phyloP scores from a whole-genome alignment of 2,888 invertebrate genomes.

The Chesias legatella region DNA sequence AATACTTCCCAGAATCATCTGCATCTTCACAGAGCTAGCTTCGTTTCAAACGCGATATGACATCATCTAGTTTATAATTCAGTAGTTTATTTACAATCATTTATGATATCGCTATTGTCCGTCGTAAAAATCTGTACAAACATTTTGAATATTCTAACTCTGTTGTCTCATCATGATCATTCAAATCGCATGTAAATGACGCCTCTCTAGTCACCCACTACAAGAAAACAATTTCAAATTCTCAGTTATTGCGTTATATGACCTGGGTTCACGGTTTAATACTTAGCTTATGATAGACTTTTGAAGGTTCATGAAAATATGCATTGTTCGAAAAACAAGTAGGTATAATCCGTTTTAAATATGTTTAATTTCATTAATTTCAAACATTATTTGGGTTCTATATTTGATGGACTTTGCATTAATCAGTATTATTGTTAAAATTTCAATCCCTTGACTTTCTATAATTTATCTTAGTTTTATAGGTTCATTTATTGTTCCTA shows the following conservation, averaged over 20 bases:
- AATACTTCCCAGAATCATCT: too few species aligned
- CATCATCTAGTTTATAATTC: conserved; percentile 21
- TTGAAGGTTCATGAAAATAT: neutral
- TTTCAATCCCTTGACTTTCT: too few species aligned
- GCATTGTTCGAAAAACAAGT: too few species aligned
- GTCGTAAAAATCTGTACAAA: conserved; percentile 36
- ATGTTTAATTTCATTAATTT: too few species aligned
- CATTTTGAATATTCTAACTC: conserved; percentile 40
- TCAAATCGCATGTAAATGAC: conserved; percentile 49
- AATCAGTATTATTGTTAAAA: too few species aligned
- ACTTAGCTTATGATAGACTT: conserved; percentile 4
- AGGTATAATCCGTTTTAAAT: too few species aligned
- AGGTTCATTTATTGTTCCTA: conserved; percentile 7
- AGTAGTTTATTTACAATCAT: conserved; percentile 27
- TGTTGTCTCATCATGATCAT: conserved; percentile 46
- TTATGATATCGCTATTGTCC: conserved; percentile 38
- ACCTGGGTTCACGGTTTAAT: conserved; percentile 35
- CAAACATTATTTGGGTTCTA: too few species aligned
- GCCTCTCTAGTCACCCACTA: conserved; percentile 37
- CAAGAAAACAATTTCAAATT: conserved; percentile 18
- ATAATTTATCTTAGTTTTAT: neutral
- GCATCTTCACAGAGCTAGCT: too few species aligned
- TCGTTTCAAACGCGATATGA: conserved; percentile 7
- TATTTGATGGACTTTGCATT: too few species aligned
- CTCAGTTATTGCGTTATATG: conserved; percentile 19